Evolutionary conservation across 2,888 invertebrate species (phyloP), one percentile per base, ranked within the genome.

Genomic region (Mystacides longicornis): DNA sequence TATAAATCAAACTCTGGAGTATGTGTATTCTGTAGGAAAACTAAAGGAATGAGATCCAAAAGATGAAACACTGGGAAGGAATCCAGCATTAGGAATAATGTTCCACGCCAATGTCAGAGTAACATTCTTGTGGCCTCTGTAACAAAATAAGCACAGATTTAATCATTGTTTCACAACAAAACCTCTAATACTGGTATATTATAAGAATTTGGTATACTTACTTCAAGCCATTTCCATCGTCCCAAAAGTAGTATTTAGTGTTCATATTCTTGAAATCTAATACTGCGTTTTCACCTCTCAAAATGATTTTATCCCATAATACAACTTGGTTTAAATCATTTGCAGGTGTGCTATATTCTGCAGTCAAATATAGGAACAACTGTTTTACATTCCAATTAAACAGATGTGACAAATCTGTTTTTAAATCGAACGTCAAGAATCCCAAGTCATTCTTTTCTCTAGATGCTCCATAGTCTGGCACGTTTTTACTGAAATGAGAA

Each of bases 301-400:
- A 77, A 54, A 99, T 91, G 61, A 99, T 98, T 77, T 97, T 97
- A 71, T 99, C 99, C 99, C 99, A 99, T 20, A 99, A 75, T 1
- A 99, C 94, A 63, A 99, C 94, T 78, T 93, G 92, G 71, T 92
- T 92, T 48, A 94, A 76, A 68, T 85, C 85, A 78, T 98, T 98
- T 61, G 83, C 86, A 19, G 82, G 74, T 14, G 97, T 94, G 65
- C 85, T 78, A 73, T 99, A 99, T 72, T 99, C 97, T 1, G 98
- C 99, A 42, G 95, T 95, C 31, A 99, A 78, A 69, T 95, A 99
- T 23, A 99, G 74, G 73, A 98, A 99, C 62, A 99, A 74, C 70
- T 98, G 94, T 68, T 99, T 99, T 0, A 98, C 97, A 74, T 99
- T 99, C 99, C 99, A 99, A 73, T 99, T 98, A 75, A 99, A 99